Conservation (phyloP, 1,140 invertebrate genomes). For the Ceratoteleas bidentatus region DNA sequence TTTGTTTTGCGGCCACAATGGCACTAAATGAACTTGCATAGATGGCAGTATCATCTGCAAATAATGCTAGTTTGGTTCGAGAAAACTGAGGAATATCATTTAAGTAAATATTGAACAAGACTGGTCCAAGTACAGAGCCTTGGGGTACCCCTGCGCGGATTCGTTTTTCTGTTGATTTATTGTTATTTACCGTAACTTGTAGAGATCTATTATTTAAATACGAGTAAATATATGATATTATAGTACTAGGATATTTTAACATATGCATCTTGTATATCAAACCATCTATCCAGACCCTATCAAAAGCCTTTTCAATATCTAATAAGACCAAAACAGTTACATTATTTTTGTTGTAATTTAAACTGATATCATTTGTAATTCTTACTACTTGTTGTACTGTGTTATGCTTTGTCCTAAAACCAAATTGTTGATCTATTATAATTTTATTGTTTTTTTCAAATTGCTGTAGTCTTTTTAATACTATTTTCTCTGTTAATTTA, state of each 20-base stretch:
- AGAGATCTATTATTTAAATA: constrained; percentile 55
- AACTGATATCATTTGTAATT: constrained; percentile 70
- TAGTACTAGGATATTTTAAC: constrained; percentile 32
- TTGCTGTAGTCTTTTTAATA: too few relatives aligned
- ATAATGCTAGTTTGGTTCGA: constrained; percentile 65
- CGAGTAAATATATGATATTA: constrained; percentile 70
- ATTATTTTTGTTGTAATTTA: constrained; percentile 70
- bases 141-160: constrained; percentile 69
- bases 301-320: constrained; percentile 78
- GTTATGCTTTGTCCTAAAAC: too few relatives aligned
- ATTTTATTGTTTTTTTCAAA: too few relatives aligned
- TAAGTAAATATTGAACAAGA: constrained; percentile 63
- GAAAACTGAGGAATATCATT: constrained; percentile 66
- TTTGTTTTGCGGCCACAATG: constrained; percentile 66
- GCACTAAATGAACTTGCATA: constrained; percentile 67
- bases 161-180: neutral
- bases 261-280: constrained; percentile 70
- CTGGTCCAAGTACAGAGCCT: constrained; percentile 46
- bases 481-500: too few relatives aligned
- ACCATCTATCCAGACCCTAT: constrained; percentile 73
- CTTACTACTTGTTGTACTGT: constrained; percentile 73
- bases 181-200: constrained; percentile 27
- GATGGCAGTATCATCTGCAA: constrained; percentile 70
- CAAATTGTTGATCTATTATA: too few relatives aligned
- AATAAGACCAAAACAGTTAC: constrained; percentile 69